phyloP scores from a whole-genome alignment of 35 echinoderm and acorn worm species.

The Lytechinus variegatus region DNA sequence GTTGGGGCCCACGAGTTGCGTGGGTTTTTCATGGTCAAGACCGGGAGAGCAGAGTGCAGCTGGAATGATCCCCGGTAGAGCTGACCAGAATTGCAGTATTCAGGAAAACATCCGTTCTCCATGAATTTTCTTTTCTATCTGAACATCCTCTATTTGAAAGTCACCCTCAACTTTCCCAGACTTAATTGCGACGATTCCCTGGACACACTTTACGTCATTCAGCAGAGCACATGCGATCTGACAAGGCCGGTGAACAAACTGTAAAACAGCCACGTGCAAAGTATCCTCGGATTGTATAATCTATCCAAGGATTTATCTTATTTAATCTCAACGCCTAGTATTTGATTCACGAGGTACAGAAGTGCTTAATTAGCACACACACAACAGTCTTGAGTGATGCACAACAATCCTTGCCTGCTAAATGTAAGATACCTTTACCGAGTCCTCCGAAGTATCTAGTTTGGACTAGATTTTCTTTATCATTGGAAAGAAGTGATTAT shows the following conservation, averaged over 20 bases:
- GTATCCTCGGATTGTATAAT: neutral
- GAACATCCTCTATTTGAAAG: neutral
- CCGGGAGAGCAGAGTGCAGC: no score
- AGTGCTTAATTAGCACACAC: neutral
- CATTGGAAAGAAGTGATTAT: no score
- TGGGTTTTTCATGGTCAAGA: no score
- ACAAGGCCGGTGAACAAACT: neutral
- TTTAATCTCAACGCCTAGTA: neutral
- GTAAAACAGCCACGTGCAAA: neutral
- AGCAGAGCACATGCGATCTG: neutral
- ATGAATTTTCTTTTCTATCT: no score
- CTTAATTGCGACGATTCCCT: neutral
- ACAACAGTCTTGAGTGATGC: neutral
- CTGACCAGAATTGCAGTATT: no score
- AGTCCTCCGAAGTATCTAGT: no score
- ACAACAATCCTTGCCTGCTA: neutral
- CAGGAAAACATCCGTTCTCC: no score
- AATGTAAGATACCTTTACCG: neutral
- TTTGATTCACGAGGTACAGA: neutral
- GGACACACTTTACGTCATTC: neutral
- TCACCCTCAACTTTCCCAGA: neutral
- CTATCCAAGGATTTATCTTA: neutral
- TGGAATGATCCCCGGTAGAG: no score
- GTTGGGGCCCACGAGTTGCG: no score
- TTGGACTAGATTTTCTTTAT: no score